Evolutionary conservation across 2,797 vertebrate species (phyloP).

Genomic region (Cynopterus sphinx): DNA sequence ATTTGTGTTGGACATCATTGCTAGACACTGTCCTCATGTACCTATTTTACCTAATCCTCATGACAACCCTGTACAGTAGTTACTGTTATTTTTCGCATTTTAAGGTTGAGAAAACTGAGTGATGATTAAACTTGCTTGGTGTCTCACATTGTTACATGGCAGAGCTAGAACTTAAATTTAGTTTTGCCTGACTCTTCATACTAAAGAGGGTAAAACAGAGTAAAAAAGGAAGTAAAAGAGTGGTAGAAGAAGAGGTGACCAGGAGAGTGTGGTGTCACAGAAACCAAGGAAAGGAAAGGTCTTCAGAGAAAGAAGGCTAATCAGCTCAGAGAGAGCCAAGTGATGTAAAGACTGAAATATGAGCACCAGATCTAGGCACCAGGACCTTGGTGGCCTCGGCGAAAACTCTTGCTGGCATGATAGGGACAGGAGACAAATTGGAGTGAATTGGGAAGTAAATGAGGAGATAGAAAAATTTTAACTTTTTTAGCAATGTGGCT

Average conservation of each 20-base stretch:
- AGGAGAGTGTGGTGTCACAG: background rate
- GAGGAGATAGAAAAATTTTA: background rate
- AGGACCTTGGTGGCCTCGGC: background rate
- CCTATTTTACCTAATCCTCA: background rate
- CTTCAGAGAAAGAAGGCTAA: background rate
- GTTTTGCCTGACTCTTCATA: background rate
- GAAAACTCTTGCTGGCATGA: background rate
- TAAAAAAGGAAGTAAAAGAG: background rate
- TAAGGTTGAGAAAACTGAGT: conserved; percentile 26
- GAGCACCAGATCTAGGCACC: background rate
- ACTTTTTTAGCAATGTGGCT: conserved; percentile 2
- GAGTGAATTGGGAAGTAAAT: background rate
- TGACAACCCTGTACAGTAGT: background rate
- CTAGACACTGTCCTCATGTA: background rate
- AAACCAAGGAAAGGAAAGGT: background rate
- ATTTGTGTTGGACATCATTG: background rate
- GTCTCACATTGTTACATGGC: background rate
- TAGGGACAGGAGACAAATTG: background rate
- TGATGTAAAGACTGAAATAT: background rate
- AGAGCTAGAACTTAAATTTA: background rate
- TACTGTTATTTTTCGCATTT: background rate
- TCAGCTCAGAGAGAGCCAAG: background rate
- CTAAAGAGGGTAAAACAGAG: background rate
- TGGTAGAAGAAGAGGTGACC: background rate
- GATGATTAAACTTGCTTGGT: background rate